Evolutionary conservation across 1,140 invertebrate species (phyloP).

Genomic region (Atta texana): DNA sequence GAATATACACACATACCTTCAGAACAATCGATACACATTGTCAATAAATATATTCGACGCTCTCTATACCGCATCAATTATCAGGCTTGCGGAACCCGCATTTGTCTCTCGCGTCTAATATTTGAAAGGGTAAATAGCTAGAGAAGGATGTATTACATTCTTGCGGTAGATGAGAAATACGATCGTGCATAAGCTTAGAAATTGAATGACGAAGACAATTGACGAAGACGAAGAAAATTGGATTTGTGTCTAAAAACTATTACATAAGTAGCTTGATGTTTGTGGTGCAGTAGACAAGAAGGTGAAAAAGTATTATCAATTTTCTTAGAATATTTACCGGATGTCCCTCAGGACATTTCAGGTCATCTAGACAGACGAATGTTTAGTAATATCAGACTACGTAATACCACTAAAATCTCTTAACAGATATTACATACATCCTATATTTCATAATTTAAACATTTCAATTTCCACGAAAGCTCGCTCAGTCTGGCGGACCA

Average conservation of each 20-base stretch:
- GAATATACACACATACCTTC: neutral
- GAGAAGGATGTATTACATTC: neutral
- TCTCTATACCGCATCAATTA: slow-evolving; percentile 42
- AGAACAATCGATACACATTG: slow-evolving; percentile 28
- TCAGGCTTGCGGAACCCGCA: neutral
- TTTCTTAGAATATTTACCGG: neutral
- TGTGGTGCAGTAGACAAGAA: neutral
- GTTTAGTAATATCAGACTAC: neutral
- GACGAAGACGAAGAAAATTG: neutral
- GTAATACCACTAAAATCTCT: slow-evolving; percentile 37
- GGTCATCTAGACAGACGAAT: neutral
- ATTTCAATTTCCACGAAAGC: slow-evolving; percentile 55
- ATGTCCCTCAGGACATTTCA: neutral
- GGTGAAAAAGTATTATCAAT: neutral
- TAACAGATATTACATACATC: slow-evolving; percentile 39
- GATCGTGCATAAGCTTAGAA: slow-evolving; percentile 12
- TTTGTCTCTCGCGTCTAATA: slow-evolving; percentile 42
- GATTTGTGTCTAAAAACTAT: neutral
- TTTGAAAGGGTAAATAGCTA: slow-evolving; percentile 26
- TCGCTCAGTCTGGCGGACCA: slow-evolving; percentile 12
- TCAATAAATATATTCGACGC: slow-evolving; percentile 54
- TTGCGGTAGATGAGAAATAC: slow-evolving; percentile 7
- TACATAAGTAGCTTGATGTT: neutral
- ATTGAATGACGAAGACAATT: neutral
- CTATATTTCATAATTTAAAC: slow-evolving; percentile 54